Evolutionary conservation across 2,888 invertebrate genomes (phyloP).

Genomic region (Crematogaster levior): DNA sequence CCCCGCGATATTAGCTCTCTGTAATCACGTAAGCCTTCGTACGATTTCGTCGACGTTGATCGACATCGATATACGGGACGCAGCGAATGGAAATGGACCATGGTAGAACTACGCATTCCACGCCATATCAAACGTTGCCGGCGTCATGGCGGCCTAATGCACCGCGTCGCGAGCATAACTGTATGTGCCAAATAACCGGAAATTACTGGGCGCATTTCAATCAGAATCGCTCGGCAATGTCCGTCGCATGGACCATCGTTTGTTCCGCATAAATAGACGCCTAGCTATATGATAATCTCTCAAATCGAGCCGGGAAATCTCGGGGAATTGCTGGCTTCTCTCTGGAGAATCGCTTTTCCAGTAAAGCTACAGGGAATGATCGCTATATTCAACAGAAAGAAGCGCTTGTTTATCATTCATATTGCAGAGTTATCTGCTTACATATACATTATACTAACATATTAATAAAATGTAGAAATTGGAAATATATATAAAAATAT

Average conservation of each 20-base stretch:
- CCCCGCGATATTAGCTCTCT: conserved; percentile 33
- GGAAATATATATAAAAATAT: background rate
- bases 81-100: conserved; percentile 67
- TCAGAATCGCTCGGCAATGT: conserved; percentile 69
- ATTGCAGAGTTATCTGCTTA: conserved; percentile 19
- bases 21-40: conserved; percentile 49
- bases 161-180: conserved; percentile 69
- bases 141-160: conserved; percentile 72
- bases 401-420: conserved; percentile 27
- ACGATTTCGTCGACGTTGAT: conserved; percentile 48
- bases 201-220: conserved; percentile 80
- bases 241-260: conserved; percentile 74
- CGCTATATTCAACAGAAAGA: conserved; percentile 53
- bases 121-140: conserved; percentile 70
- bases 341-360: conserved; percentile 49
- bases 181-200: conserved; percentile 79
- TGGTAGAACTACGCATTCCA: conserved; percentile 66
- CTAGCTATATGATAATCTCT: conserved; percentile 77
- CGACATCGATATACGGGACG: conserved; percentile 45
- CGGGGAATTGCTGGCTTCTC: conserved; percentile 59
- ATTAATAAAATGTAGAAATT: background rate
- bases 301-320: conserved; percentile 68
- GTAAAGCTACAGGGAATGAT: conserved; percentile 53
- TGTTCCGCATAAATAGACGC: conserved; percentile 73
- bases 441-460: background rate